Evolutionary conservation across 2,113 vertebrate species (phyloP), one percentile per base, ranked within the genome.

Genomic region (Eulacestoma nigropectus): DNA sequence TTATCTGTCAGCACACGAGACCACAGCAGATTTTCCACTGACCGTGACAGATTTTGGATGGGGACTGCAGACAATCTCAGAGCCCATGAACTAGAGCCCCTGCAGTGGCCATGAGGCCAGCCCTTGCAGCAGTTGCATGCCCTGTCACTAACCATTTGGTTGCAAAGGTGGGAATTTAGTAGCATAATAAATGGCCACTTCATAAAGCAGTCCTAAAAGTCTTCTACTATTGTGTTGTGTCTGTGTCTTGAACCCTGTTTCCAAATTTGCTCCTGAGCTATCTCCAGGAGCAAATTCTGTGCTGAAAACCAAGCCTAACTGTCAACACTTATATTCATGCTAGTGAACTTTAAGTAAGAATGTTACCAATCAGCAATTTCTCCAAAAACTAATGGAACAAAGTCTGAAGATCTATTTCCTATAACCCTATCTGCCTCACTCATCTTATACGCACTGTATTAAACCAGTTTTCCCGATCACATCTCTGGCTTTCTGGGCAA

Each of bases 31-130:
- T 10, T 57, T 62, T 17, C 41, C 0, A 0, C 39, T n/a, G 39
- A 4, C 35, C 1, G 0, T 5, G 18, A 19, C 35, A 39, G 19
- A 5, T 13, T 16, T 47, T 35, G 25, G 13, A 6, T 2, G 0
- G 4, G 2, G 11, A 21, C 46, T 80, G 21, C 60, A 70, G 62
- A 4, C 5, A 17, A 2, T 6, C 17, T 15, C 22, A 44, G 32
- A 32, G 46, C 33, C 35, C 35, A 3, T 4, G 56, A 39, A 13
- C 9, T 3, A 5, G 7, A 26, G 25, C 9, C 39, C 20, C 26
- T 60, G 17, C 2, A 9, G 25, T 21, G 33, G 20, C 57, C 18
- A 1, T 1, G 3, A 7, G 30, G 39, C 42, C 33, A 42, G 21
- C 8, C 39, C 35, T 32, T 7, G 4, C 46, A 85, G 52, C 42